These are phyloP conservation scores for Leuciscus waleckii DNA, from an alignment of 2,797 vertebrate genomes.

Conservation along the genomic window DNA sequence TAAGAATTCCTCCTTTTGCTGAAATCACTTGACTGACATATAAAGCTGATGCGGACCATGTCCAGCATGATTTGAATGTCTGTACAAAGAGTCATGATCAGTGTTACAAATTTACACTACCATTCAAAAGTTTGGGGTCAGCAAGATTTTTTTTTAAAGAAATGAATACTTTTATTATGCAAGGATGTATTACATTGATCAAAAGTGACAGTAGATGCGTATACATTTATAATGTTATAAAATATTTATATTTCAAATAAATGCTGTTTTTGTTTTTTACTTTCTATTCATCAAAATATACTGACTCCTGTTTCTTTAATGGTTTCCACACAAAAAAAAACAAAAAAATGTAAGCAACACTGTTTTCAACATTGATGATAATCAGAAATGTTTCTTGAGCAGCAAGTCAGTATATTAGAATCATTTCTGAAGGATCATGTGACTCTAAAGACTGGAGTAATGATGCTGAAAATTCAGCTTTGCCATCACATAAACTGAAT, in stretches of 20 bases:
- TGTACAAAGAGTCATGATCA: no score
- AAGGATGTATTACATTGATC: neutral
- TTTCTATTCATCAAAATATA: no score
- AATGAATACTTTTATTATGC: neutral
- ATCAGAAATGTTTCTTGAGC: neutral
- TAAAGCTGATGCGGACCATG: neutral
- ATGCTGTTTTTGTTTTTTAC: no score
- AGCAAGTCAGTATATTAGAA: neutral
- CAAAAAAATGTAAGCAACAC: neutral
- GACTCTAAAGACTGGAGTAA: neutral
- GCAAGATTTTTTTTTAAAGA: neutral
- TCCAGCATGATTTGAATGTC: neutral
- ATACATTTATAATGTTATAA: neutral
- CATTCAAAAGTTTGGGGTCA: neutral
- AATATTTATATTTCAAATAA: neutral
- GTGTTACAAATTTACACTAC: neutral
- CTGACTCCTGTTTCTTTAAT: no score
- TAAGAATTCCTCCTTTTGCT: neutral
- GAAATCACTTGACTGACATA: neutral
- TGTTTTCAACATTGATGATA: neutral
- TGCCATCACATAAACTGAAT: neutral
- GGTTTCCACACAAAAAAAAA: neutral
- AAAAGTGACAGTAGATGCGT: neutral
- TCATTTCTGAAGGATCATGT: neutral
- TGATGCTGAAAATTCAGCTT: neutral